Evolutionary conservation across 2,888 invertebrate genomes (phyloP).

Genomic region (Bombylius major): DNA sequence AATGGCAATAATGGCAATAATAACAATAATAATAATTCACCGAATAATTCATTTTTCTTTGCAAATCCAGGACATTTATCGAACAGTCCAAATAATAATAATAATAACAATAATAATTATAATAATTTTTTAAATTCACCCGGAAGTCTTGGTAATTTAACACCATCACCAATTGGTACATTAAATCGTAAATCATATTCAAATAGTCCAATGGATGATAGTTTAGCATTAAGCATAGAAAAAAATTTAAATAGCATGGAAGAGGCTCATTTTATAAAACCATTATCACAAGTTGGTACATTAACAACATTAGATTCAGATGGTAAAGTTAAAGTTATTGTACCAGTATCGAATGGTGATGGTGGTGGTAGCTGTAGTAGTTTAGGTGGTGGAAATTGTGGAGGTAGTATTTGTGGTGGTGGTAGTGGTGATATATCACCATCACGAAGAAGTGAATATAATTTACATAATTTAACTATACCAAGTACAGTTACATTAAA

Average conservation of each 20-base stretch:
- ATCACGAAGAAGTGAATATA: not conserved
- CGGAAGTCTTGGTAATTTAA: conserved; percentile 23
- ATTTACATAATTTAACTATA: conserved; percentile 22
- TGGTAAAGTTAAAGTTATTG: conserved; percentile 48
- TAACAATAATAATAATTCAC: conserved; percentile 23
- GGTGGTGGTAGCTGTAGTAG: conserved; percentile 27
- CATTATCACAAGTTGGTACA: conserved; percentile 50
- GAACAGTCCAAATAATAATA: conserved; percentile 24
- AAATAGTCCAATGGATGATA: conserved; percentile 26
- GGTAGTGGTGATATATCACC: conserved; percentile 17
- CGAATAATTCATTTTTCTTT: conserved; percentile 34
- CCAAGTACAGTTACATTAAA: conserved; percentile 42
- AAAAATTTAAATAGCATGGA: conserved; percentile 40
- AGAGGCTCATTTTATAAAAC: conserved; percentile 53
- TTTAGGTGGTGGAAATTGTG: conserved; percentile 23
- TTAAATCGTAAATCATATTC: conserved; percentile 33
- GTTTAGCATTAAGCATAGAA: conserved; percentile 30
- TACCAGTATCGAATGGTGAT: conserved; percentile 40
- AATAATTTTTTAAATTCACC: conserved; percentile 29
- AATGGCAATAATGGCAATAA: conserved; percentile 12
- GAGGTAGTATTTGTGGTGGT: conserved; percentile 22
- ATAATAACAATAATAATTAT: conserved; percentile 22
- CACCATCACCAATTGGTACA: conserved; percentile 33
- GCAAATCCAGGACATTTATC: conserved; percentile 32
- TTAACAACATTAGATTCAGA: conserved; percentile 48